phyloP scores from a whole-genome alignment of 2,888 invertebrate genomes.

The Heteromurus nitidus region DNA sequence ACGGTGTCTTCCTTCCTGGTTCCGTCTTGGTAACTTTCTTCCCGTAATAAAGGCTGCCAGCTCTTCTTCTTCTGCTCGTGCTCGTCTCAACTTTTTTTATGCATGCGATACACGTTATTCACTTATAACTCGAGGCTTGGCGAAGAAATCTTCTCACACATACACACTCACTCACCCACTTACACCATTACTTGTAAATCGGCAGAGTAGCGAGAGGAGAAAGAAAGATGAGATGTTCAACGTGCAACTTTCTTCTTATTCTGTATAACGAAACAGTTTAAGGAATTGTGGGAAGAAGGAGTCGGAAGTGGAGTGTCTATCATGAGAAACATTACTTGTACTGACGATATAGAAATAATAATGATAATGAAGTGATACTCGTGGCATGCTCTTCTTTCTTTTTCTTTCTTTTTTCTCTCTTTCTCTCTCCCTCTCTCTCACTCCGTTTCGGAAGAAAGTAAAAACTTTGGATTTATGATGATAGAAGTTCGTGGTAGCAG shows the following conservation, averaged over 20 bases:
- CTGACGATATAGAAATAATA: conserved; percentile 56
- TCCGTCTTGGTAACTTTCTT: conserved; percentile 60
- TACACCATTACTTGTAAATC: neutral
- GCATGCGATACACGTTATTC: conserved; percentile 2
- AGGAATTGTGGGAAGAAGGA: conserved; percentile 40
- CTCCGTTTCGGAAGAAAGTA: conserved; percentile 57
- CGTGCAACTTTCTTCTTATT: neutral
- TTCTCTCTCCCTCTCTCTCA: conserved; percentile 30
- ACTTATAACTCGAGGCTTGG: conserved; percentile 19
- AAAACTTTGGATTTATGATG: conserved; percentile 71
- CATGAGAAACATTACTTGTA: conserved; percentile 53
- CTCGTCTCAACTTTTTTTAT: conserved; percentile 8
- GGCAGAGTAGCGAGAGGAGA: too few species aligned
- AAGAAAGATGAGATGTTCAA: neutral
- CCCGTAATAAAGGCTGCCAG: conserved; percentile 47
- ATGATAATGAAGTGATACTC: conserved; percentile 47
- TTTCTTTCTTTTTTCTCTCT: too few species aligned
- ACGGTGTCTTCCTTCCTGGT: conserved; percentile 61
- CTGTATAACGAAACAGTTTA: conserved; percentile 50
- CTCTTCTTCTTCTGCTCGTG: conserved; percentile 6
- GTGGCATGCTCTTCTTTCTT: conserved; percentile 60
- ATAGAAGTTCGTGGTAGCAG: conserved; percentile 61
- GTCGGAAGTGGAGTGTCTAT: conserved; percentile 61
- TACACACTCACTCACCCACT: conserved; percentile 17
- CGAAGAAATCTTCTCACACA: conserved; percentile 9